These are phyloP conservation scores for Jacana jacana DNA, from an alignment of 2,113 vertebrate genomes.

Conservation along the genomic window DNA sequence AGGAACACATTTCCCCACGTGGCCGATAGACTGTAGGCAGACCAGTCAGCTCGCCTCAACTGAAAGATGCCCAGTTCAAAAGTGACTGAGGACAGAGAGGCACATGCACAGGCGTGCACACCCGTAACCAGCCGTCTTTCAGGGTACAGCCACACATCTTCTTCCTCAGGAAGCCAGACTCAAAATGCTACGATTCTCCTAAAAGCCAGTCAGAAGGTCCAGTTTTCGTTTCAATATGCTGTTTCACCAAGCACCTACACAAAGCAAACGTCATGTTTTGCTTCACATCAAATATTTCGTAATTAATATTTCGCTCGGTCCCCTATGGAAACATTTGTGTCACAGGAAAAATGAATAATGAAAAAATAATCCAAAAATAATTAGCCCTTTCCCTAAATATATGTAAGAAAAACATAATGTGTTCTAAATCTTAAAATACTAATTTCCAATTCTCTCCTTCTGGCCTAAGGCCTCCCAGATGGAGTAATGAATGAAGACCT, in stretches of 20 bases:
- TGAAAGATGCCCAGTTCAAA: not conserved
- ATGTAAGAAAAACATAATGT: not conserved
- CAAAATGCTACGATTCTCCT: not conserved
- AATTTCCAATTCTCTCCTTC: not conserved
- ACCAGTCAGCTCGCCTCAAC: not conserved
- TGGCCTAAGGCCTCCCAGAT: fast-evolving
- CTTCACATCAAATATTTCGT: not conserved
- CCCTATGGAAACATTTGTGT: not conserved
- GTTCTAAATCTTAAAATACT: not conserved
- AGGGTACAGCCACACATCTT: not conserved
- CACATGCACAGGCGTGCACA: not conserved
- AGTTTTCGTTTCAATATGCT: not conserved
- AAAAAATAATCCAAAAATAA: not conserved
- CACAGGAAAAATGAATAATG: not conserved
- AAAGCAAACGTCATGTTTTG: not conserved
- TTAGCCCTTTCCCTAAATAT: not conserved
- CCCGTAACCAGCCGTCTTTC: not conserved
- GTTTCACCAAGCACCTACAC: not conserved
- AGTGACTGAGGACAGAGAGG: not conserved
- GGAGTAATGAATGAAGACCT: not conserved
- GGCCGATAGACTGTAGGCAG: not conserved
- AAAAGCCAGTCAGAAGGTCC: not conserved
- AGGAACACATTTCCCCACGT: not conserved
- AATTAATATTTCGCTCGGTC: not conserved
- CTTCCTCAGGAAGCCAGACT: not conserved